phyloP scores from a whole-genome alignment of 2,797 vertebrate species.

The Pachyuromys duprasi region DNA sequence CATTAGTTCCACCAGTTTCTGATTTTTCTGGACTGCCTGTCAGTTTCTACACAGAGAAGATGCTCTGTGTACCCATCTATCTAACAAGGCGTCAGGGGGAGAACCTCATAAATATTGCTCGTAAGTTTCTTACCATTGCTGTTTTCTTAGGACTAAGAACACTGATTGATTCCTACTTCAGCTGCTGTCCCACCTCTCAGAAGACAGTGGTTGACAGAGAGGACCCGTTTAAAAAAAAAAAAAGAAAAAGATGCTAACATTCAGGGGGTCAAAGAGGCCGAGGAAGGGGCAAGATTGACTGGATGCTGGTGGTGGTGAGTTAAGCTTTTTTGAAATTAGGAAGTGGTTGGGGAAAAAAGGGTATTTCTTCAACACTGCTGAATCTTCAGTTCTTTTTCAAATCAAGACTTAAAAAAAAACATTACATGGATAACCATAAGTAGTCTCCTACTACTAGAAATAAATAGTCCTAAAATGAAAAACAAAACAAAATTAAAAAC shows the following conservation, averaged over 20 bases:
- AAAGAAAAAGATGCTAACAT: conserved; percentile 11
- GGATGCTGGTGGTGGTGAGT: not conserved
- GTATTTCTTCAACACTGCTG: not conserved
- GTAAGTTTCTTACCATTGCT: not conserved
- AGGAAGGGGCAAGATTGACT: not conserved
- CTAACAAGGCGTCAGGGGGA: not conserved
- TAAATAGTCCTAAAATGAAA: not conserved
- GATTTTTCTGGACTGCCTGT: not conserved
- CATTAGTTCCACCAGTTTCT: not conserved
- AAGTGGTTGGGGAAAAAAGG: not conserved
- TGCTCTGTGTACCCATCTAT: not conserved
- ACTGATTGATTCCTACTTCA: not conserved
- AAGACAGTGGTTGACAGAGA: not conserved
- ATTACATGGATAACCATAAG: not conserved
- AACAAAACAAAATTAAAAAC: not conserved
- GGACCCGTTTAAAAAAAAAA: too few species aligned
- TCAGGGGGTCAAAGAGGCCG: conserved; percentile 63
- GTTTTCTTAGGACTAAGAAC: not conserved
- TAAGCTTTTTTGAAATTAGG: not conserved
- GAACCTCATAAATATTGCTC: not conserved
- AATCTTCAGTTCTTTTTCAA: conserved; percentile 29
- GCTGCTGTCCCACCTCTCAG: not conserved
- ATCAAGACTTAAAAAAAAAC: not conserved
- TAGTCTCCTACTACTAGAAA: conserved; percentile 3
- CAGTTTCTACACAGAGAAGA: not conserved